phyloP scores from a whole-genome alignment of 2,797 vertebrate genomes.

The Percopsis omiscomaycus region DNA sequence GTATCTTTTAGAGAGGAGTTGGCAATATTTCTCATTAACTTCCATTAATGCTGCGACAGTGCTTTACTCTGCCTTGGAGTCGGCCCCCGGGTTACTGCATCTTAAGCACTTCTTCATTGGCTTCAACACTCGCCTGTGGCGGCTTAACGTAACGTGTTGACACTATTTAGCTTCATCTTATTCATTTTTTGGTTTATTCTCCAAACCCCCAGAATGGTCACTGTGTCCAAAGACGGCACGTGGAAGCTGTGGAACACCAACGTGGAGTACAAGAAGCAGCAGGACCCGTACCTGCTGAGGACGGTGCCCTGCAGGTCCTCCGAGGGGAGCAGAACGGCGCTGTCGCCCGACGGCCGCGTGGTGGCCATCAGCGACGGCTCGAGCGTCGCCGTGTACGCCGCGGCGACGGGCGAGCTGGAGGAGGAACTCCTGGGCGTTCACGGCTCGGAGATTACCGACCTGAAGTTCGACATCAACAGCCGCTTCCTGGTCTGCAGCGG shows the following conservation, averaged over 20 bases:
- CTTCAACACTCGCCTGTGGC: no score
- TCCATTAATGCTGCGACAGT: no score
- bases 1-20: no score
- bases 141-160: no score
- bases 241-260: constrained; percentile 97
- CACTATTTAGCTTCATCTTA: not conserved
- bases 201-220: constrained; percentile 84
- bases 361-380: constrained; percentile 81
- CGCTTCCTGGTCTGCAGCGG: constrained; percentile 87
- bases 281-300: constrained; percentile 90
- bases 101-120: no score
- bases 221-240: constrained; percentile 90
- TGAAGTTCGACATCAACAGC: constrained; percentile 86
- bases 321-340: constrained; percentile 77
- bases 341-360: constrained; percentile 86
- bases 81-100: no score
- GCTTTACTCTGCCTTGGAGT: no score
- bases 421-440: constrained; percentile 83
- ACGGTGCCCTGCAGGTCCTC: constrained; percentile 78
- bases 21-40: no score
- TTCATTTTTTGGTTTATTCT: not conserved
- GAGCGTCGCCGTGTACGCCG: constrained; percentile 80
- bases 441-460: constrained; percentile 73
- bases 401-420: constrained; percentile 79
- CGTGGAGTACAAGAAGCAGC: constrained; percentile 95